Evolutionary conservation across 2,888 invertebrate genomes (phyloP), one percentile per base, ranked within the genome.

Genomic region (Pimpla rufipes): DNA sequence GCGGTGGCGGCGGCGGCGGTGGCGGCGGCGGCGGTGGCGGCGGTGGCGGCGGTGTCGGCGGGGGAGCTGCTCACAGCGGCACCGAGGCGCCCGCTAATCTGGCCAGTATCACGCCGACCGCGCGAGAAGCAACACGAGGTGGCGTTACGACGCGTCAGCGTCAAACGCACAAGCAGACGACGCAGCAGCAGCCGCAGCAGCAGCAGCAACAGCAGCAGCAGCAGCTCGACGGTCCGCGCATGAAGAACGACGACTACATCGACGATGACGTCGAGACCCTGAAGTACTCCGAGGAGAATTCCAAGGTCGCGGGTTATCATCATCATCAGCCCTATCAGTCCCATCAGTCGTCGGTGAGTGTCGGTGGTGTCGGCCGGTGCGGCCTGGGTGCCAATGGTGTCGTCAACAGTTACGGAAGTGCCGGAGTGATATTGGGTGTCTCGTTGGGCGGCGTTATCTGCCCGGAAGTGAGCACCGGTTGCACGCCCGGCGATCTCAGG

Each of bases 41-140:
- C 80, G 87, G 83, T 73, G 90, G 87, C 81, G 87, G 83, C 73
- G 88, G 84, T 57, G 88, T 88, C 81, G 90, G 89, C 86, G 90
- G 90, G 87, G 85, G 85, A 86, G 88, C 87, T 89, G 88, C 37
- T 62, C 62, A 62, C 62, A 40, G 89, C 88, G 89, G 87, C 88
- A 88, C 88, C 85, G 92, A 91, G 90, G 88, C 90, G 90, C 89
- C 90, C 90, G 90, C 90, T 90, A 91, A 92, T 91, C 90, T 91
- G 86, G 89, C 90, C 92, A 93, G 93, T 93, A 90, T 92, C 91
- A 91, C 93, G 92, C 91, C 91, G 89, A 89, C 89, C 87, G 90
- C 92, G 92, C 93, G 92, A 90, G 92, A 93, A 90, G 88, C 89
- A 90, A 88, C 90, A 91, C 90, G 92, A 55, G 86, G 76, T 40